phyloP scores from a whole-genome alignment of 64 coral and sea anemone species.

The Pachyseris speciosa region DNA sequence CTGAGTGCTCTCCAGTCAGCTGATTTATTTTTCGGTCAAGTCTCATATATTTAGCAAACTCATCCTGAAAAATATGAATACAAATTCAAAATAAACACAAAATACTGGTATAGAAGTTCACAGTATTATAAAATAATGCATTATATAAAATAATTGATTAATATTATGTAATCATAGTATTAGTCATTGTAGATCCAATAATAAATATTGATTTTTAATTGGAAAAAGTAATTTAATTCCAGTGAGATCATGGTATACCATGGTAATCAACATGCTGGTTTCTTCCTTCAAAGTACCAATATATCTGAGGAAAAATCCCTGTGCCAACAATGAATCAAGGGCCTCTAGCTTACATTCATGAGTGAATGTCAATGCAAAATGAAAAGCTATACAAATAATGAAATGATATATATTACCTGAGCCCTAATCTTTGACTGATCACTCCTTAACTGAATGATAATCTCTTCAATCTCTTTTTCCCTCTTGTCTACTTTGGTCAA shows the following conservation, averaged over 20 bases:
- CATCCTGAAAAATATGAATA: constrained; percentile 48
- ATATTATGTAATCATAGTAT: too few relatives aligned
- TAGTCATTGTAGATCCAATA: too few relatives aligned
- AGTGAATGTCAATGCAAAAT: background rate
- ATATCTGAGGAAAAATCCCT: too few relatives aligned
- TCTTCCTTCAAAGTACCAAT: too few relatives aligned
- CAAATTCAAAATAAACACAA: background rate
- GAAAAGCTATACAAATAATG: background rate
- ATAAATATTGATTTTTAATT: too few relatives aligned
- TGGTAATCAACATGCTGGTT: too few relatives aligned
- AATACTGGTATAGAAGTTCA: background rate
- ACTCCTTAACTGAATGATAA: constrained; percentile 1
- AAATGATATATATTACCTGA: background rate
- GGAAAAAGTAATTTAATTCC: too few relatives aligned
- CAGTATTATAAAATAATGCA: too few relatives aligned
- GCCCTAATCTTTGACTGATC: background rate
- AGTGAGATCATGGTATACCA: too few relatives aligned
- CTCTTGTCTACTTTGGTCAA: background rate
- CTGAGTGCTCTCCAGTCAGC: constrained; percentile 24
- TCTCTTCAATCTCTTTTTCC: background rate
- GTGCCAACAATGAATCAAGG: too few relatives aligned
- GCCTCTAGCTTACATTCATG: background rate
- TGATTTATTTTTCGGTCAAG: constrained; percentile 55
- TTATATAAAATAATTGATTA: too few relatives aligned
- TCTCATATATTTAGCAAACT: constrained; percentile 64